Base-by-base conservation (phyloP, 1,140 invertebrate species). In the Eupristina koningsbergeri region DNA sequence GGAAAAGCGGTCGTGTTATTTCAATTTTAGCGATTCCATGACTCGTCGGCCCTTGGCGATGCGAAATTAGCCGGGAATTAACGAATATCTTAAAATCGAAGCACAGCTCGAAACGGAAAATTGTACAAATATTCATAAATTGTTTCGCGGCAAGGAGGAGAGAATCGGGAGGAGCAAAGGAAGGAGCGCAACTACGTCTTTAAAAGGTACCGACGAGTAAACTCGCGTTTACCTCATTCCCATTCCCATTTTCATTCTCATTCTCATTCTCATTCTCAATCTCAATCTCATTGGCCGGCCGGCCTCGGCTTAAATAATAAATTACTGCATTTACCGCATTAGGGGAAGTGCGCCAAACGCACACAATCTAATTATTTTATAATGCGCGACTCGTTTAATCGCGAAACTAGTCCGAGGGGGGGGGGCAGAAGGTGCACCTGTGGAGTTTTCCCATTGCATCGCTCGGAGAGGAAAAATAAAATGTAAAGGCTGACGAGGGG, bases 291-390 rank as follows among this genome's bases (percentile, higher is more conserved):
- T 36, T 45, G 39, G 9, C 39, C 31, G n/a, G 9, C 39, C 31
- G 39, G 26, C 22, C 3, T 36, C 31, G 58, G 34, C 39, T 17
- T 47, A 26, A 71, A 80, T 31, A 80, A 71, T 58, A 53, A 71
- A 80, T 71, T 71, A 58, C 22, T 29, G 19, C 26, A 39, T 50
- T 53, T 58, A 58, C 19, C 63, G 61, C 41, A 69, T 67, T 11
- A 69, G 31, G 31, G 29, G 15, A 82, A 45, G n/a, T 58, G 31
- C 64, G 31, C 22, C 9, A 36, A 63, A 34, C 58, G 58, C 11
- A 31, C 36, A 15, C 64, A 82, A 82, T 75, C 80, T 64, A 76
- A 75, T 75, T 82, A 82, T 45, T 75, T 61, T 29, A n/a, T 50
- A 64, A 75, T 34, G 19, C 26, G 0, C 9, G 26, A 80, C 41